Conservation (phyloP, 2,888 invertebrate genomes). For the Bombylius discolor region DNA sequence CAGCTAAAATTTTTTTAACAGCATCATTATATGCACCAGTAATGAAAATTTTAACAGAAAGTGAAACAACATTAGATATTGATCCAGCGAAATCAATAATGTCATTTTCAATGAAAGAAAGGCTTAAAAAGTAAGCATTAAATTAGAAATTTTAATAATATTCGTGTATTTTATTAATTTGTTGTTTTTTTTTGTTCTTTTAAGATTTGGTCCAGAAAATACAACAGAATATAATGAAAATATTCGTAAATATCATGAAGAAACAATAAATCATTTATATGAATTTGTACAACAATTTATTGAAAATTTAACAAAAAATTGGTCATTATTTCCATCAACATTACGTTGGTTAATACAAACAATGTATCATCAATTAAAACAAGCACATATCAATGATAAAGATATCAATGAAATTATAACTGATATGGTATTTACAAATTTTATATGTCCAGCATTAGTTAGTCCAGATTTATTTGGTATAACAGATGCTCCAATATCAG, state of each 20-base stretch:
- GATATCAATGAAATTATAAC: constrained; percentile 58
- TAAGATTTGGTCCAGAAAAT: constrained; percentile 66
- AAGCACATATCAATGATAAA: constrained; percentile 35
- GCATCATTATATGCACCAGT: constrained; percentile 86
- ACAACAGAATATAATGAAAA: constrained; percentile 59
- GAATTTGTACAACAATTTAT: constrained; percentile 72
- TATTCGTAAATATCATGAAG: constrained; percentile 63
- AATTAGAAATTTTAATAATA: not conserved
- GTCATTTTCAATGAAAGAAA: constrained; percentile 26
- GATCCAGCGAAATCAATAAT: constrained; percentile 69
- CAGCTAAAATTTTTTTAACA: constrained; percentile 84
- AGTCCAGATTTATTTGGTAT: constrained; percentile 94
- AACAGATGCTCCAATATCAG: constrained; percentile 81
- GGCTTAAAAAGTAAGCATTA: constrained; percentile 44
- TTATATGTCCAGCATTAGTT: constrained; percentile 92
- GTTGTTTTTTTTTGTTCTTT: constrained; percentile 16
- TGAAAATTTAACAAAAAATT: constrained; percentile 64
- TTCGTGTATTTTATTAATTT: no score
- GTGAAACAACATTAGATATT: constrained; percentile 82
- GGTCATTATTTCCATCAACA: constrained; percentile 81
- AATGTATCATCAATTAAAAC: constrained; percentile 55
- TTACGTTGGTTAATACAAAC: constrained; percentile 84
- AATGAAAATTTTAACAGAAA: constrained; percentile 78
- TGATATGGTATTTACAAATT: constrained; percentile 83
- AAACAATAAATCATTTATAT: constrained; percentile 65